Evolutionary conservation across 2,888 invertebrate genomes (phyloP), one percentile per base, ranked within the genome.

Genomic region (Macrophya annulata): DNA sequence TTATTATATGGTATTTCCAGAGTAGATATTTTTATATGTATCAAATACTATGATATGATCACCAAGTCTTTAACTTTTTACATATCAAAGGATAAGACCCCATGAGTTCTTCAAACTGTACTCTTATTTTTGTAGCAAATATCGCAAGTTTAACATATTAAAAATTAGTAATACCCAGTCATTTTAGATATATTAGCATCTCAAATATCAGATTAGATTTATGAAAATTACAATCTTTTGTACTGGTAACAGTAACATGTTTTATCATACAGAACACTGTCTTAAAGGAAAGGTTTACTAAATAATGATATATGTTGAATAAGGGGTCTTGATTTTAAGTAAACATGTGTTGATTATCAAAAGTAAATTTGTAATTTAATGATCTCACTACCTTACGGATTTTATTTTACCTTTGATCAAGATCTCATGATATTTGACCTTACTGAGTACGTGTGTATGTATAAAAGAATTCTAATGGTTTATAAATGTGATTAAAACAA

Each of bases 21-120:
- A n/a, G 25, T 62, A 62, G 62, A 81, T 59, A 81, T 62, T 81
- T 62, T 43, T 65, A 31, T 62, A 43, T 81, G 15, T 62, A 59
- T 62, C 17, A 21, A 40, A 31, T 65, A 25, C 10, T 55, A 45
- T 15, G 4, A 65, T 81, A 40, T 81, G 62, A 43, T 81, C 81
- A 81, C 65, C 65, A 81, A 59, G 40, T 21, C 37, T 62, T 59
- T 15, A 43, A 74, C 45, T 45, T 74, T 74, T 25, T 45, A 21
- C 74, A 74, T 74, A 74, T 74, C 74, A 45, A 40, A 45, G 12
- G 21, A 74, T 1, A n/a, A 74, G 21, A 21, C 17, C n/a, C 9
- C 5, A 55, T 6, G 77, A 77, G n/a, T 77, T 31, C 51, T 45
- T 77, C 12, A 25, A 45, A 43, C 25, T 74, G 43, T 72, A 45